Conservation (phyloP, 64 coral and sea anemone genomes). For the Orbicella faveolata region DNA sequence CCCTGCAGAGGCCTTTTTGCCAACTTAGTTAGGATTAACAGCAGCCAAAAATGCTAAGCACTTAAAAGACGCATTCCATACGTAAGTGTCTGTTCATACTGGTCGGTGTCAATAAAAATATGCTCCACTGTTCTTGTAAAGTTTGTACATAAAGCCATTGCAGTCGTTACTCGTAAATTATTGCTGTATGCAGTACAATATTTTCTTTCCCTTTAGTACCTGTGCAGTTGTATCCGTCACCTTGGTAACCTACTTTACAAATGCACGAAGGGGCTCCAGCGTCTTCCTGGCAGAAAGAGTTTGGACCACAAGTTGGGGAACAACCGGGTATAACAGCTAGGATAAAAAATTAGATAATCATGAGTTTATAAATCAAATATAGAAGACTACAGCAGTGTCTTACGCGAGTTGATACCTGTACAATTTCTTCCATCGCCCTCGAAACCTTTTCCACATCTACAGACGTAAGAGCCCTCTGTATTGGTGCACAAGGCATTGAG, state of each 20-base stretch:
- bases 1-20: too few relatives aligned
- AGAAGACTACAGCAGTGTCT: background rate
- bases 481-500: constrained; percentile 50
- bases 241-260: constrained; percentile 42
- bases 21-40: too few relatives aligned
- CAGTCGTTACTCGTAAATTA: too few relatives aligned
- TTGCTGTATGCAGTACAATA: background rate
- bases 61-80: too few relatives aligned
- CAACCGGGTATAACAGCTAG: background rate
- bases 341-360: background rate
- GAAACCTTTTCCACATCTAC: constrained; percentile 47
- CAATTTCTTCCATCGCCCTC: constrained; percentile 52
- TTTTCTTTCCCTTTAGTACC: background rate
- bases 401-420: constrained; percentile 8
- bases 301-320: constrained; percentile 31
- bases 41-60: too few relatives aligned
- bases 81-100: too few relatives aligned
- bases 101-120: too few relatives aligned
- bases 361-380: background rate
- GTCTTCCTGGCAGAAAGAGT: constrained; percentile 19
- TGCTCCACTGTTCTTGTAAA: too few relatives aligned
- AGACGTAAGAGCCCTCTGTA: constrained; percentile 38
- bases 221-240: constrained; percentile 22
- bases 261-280: constrained; percentile 6
- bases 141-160: too few relatives aligned